Evolutionary conservation across 2,888 invertebrate genomes (phyloP).

Genomic region (Gastrophysa polygoni): DNA sequence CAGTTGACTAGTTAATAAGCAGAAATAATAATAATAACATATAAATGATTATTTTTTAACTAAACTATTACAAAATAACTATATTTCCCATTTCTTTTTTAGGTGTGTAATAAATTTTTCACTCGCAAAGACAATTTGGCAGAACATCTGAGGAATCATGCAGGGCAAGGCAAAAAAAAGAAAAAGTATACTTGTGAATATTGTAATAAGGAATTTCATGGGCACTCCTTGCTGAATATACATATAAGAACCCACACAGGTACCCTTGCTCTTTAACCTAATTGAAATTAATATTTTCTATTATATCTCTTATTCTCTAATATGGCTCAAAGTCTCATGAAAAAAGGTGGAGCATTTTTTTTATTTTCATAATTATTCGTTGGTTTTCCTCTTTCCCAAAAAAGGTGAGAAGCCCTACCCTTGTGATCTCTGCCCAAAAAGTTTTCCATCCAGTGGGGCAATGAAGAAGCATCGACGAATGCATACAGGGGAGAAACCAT

Average conservation of each 20-base stretch:
- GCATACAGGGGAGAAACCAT: constrained; percentile 64
- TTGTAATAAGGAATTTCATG: constrained; percentile 71
- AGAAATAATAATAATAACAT: too few relatives aligned
- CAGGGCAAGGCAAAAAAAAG: constrained; percentile 63
- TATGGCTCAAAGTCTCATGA: too few relatives aligned
- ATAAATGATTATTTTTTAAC: too few relatives aligned
- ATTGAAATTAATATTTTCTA: too few relatives aligned
- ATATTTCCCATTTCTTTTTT: constrained; percentile 32
- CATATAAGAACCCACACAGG: constrained; percentile 74
- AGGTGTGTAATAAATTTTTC: constrained; percentile 70
- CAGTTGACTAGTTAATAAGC: too few relatives aligned
- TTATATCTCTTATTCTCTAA: too few relatives aligned
- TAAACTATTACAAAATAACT: too few relatives aligned
- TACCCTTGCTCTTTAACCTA: too few relatives aligned
- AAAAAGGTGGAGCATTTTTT: too few relatives aligned
- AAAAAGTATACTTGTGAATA: constrained; percentile 67
- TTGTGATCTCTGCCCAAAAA: constrained; percentile 76
- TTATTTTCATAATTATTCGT: too few relatives aligned
- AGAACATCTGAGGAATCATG: constrained; percentile 72
- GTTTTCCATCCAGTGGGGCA: constrained; percentile 75
- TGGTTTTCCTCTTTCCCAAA: neutral
- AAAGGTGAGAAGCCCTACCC: constrained; percentile 64
- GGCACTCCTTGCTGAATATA: constrained; percentile 65
- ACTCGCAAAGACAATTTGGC: constrained; percentile 76
- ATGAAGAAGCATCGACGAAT: constrained; percentile 74